Base-by-base conservation (phyloP, 2,888 invertebrate genomes). In the Cephus pygmeus region DNA sequence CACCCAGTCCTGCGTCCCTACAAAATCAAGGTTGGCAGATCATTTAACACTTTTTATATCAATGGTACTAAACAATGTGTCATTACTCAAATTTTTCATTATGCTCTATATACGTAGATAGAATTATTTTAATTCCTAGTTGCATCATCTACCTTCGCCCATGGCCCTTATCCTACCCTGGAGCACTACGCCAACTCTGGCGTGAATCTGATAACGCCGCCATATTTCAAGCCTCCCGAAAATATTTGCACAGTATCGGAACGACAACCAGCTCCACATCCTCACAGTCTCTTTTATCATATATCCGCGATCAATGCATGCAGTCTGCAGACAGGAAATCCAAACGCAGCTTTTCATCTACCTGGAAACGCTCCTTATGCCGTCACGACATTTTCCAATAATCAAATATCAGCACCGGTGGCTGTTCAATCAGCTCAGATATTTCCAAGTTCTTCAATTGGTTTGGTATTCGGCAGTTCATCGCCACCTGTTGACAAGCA, bases 161-260 rank as follows among this genome's bases (percentile, higher is more conserved):
- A 86, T 15, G 83, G 81, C 34, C 84, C 88, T 4, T 87, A 86
- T 36, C 80, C 87, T 3, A 81, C 77, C 36, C 56, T 56, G 23
- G 89, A 90, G n/a, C 85, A 85, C 74, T 90, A 88, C 80, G 84
- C 81, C n/a, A 81, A 83, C 33, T 81, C 87, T 4, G 86, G 83
- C 4, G 77, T 87, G 3, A 76, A 87, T 1, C 75, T 89, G 36
- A 78, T 89, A 68, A 86, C 89, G 1, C 89, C 87, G 73, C 81
- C 89, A 0, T 90, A 87, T 76, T 88, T 85, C 75, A 90, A 90
- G 23, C 84, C 88, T 1, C 83, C 85, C 12, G 88, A 90, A n/a
- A 80, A 88, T 0, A 84, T 86, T 69, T 88, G 87, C 34, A 35
- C 90, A 4, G 77, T 89, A 4, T 88, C 86, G 73, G 89, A 89